phyloP scores from a whole-genome alignment of 2,888 invertebrate genomes.

The Agrotis segetum region DNA sequence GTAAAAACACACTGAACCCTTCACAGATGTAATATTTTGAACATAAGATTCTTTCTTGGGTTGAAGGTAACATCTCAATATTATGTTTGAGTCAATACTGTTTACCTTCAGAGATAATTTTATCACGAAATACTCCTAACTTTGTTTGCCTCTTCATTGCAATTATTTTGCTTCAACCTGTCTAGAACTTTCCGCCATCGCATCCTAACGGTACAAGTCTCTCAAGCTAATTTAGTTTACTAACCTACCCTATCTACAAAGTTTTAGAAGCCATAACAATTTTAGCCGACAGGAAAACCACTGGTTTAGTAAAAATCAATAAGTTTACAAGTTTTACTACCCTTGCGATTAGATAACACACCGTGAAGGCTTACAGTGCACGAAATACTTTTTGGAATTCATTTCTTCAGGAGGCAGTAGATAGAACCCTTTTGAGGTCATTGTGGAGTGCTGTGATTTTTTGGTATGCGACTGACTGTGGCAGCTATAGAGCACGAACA shows the following conservation, averaged over 20 bases:
- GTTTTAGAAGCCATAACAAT: constrained; percentile 33
- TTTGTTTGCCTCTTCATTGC: neutral
- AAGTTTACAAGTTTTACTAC: constrained; percentile 47
- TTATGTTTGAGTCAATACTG: too few relatives aligned
- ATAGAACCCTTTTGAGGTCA: too few relatives aligned
- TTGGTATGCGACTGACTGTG: too few relatives aligned
- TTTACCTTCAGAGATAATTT: too few relatives aligned
- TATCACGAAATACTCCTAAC: too few relatives aligned
- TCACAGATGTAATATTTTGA: too few relatives aligned
- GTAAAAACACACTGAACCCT: too few relatives aligned
- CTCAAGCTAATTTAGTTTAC: constrained; percentile 15
- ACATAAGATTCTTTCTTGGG: too few relatives aligned
- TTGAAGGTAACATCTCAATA: too few relatives aligned
- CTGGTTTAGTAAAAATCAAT: constrained; percentile 52
- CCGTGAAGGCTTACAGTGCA: constrained; percentile 3
- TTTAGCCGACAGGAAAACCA: constrained; percentile 25
- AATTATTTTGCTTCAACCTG: neutral
- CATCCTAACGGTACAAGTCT: neutral
- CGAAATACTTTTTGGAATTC: constrained; percentile 15
- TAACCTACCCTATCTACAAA: neutral
- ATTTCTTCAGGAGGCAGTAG: too few relatives aligned
- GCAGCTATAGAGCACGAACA: too few relatives aligned
- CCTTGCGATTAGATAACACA: constrained; percentile 40
- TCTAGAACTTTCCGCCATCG: constrained; percentile 5
- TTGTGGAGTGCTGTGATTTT: too few relatives aligned